Evolutionary conservation across 2,797 vertebrate species (phyloP).

Genomic region (Smutsia gigantea): DNA sequence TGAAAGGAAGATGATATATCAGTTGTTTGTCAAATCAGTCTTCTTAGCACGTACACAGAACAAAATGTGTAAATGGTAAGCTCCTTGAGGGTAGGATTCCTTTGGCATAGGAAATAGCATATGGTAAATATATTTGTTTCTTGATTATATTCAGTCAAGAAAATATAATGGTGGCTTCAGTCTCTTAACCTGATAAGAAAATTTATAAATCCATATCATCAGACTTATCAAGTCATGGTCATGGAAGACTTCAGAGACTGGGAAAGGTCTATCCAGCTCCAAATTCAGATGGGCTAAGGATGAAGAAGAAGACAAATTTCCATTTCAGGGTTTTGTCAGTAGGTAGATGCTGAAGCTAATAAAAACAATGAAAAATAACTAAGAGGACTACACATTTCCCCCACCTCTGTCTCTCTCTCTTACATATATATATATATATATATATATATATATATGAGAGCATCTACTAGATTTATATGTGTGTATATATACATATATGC

Average conservation of each 20-base stretch:
- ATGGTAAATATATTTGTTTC: neutral
- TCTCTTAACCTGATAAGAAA: neutral
- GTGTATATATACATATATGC: neutral
- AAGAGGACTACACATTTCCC: neutral
- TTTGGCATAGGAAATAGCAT: neutral
- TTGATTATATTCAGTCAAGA: neutral
- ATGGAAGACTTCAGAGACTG: neutral
- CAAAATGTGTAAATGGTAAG: neutral
- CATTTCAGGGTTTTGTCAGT: neutral
- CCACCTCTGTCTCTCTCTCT: neutral
- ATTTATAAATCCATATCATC: too few relatives aligned
- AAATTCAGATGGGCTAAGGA: neutral
- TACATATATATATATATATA: neutral
- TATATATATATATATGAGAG: too few relatives aligned
- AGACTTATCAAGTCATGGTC: too few relatives aligned
- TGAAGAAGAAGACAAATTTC: neutral
- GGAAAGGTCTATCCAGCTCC: neutral
- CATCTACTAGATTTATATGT: too few relatives aligned
- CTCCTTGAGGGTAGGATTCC: neutral
- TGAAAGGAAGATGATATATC: neutral
- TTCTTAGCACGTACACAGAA: neutral
- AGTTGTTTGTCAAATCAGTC: neutral
- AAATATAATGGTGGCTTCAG: neutral
- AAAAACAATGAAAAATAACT: neutral
- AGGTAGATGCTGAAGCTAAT: neutral